phyloP scores from a whole-genome alignment of 2,113 vertebrate genomes.

The Zosterops hypoxanthus region DNA sequence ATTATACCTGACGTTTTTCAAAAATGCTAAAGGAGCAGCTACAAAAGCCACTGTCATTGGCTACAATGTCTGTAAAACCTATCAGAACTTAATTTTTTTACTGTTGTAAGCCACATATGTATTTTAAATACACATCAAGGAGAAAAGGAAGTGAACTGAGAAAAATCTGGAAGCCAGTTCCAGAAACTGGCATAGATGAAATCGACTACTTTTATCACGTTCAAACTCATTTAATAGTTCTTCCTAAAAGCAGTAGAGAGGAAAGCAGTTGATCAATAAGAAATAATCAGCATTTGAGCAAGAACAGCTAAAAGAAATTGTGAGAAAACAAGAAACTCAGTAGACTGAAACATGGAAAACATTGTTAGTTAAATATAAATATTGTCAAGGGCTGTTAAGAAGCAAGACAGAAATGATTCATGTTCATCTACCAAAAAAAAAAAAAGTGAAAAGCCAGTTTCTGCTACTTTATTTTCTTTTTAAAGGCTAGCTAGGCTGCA shows the following conservation, averaged over 20 bases:
- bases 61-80: not conserved
- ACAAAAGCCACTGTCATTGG: not conserved
- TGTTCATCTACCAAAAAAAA: not conserved
- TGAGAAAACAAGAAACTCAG: not conserved
- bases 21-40: not conserved
- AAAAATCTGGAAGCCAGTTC: slow-evolving; percentile 9
- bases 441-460: not conserved
- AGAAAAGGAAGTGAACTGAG: not conserved
- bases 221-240: not conserved
- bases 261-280: not conserved
- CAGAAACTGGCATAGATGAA: not conserved
- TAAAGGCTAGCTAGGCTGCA: not conserved
- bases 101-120: not conserved
- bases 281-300: not conserved
- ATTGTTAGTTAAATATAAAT: slow-evolving; percentile 25
- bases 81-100: not conserved
- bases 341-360: slow-evolving; percentile 14
- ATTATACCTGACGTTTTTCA: not conserved
- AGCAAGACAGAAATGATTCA: slow-evolving; percentile 8
- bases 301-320: not conserved
- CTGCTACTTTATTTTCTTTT: not conserved
- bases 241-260: not conserved
- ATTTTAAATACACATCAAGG: not conserved
- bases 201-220: not conserved
- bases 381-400: not conserved